Evolutionary conservation across 2,888 invertebrate genomes (phyloP).

Genomic region (Abscondita cerata): DNA sequence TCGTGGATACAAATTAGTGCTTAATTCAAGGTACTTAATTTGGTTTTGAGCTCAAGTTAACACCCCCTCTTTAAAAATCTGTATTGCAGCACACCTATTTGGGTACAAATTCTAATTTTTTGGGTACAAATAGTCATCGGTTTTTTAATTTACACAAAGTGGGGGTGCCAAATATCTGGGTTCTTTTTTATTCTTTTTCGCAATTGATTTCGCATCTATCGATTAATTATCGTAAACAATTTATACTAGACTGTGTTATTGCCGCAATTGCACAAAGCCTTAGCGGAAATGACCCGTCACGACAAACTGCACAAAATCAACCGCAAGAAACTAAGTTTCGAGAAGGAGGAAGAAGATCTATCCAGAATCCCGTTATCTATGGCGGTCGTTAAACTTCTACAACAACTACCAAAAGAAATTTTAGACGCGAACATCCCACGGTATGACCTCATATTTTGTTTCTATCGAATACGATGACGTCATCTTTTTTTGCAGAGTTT

Average conservation of each 20-base stretch:
- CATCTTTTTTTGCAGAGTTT: constrained; percentile 67
- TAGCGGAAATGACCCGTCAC: constrained; percentile 73
- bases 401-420: constrained; percentile 80
- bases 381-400: constrained; percentile 90
- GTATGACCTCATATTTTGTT: constrained; percentile 61
- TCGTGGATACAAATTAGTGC: too few relatives aligned
- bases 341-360: constrained; percentile 90
- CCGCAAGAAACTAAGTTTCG: constrained; percentile 69
- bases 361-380: constrained; percentile 90
- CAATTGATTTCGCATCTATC: too few relatives aligned
- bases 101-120: too few relatives aligned
- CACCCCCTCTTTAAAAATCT: too few relatives aligned
- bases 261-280: constrained; percentile 78
- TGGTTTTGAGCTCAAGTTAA: too few relatives aligned
- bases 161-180: too few relatives aligned
- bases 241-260: constrained; percentile 75
- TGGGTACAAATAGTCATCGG: too few relatives aligned
- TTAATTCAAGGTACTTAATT: too few relatives aligned
- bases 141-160: too few relatives aligned
- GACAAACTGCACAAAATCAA: constrained; percentile 82
- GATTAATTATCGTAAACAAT: too few relatives aligned
- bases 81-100: too few relatives aligned
- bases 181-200: too few relatives aligned
- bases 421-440: constrained; percentile 81
- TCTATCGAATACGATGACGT: not conserved